These are phyloP conservation scores for Pteropus rufus DNA, from an alignment of 2,797 vertebrate species.

Conservation along the genomic window DNA sequence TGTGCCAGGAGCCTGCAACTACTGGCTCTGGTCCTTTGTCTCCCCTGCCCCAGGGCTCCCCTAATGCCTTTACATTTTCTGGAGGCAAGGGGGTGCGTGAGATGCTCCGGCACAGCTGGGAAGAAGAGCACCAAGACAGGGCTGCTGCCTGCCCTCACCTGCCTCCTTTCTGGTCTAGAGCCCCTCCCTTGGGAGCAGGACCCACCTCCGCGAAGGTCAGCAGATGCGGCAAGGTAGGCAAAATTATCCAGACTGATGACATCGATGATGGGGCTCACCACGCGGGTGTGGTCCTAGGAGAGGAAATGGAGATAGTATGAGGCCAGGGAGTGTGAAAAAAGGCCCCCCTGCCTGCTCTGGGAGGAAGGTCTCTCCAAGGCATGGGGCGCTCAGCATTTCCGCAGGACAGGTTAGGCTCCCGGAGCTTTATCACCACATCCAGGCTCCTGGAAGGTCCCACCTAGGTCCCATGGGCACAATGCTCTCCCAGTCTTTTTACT, in stretches of 20 bases:
- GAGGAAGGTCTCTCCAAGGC: not conserved
- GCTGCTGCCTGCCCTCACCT: not conserved
- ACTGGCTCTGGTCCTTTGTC: not conserved
- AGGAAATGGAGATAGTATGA: not conserved
- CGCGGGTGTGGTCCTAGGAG: conserved; percentile 94
- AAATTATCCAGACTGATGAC: conserved; percentile 99
- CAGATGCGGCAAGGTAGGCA: conserved; percentile 97
- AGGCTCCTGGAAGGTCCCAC: not conserved
- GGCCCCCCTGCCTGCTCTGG: not conserved
- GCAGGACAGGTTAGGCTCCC: not conserved
- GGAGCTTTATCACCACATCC: not conserved
- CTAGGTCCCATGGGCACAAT: not conserved
- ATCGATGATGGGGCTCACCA: conserved; percentile 99
- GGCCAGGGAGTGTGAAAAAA: not conserved
- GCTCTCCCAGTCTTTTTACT: not conserved
- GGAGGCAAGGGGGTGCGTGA: not conserved
- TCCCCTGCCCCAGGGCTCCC: not conserved
- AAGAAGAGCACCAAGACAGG: not conserved
- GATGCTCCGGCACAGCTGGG: not conserved
- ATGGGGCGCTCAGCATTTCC: not conserved
- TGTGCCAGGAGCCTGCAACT: not conserved
- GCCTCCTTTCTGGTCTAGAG: not conserved
- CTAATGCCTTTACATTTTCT: not conserved
- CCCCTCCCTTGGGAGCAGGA: conserved; percentile 13
- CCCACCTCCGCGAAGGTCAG: conserved; percentile 97